Base-by-base conservation (phyloP, 2,797 vertebrate species). In the Sebastiscus tertius region DNA sequence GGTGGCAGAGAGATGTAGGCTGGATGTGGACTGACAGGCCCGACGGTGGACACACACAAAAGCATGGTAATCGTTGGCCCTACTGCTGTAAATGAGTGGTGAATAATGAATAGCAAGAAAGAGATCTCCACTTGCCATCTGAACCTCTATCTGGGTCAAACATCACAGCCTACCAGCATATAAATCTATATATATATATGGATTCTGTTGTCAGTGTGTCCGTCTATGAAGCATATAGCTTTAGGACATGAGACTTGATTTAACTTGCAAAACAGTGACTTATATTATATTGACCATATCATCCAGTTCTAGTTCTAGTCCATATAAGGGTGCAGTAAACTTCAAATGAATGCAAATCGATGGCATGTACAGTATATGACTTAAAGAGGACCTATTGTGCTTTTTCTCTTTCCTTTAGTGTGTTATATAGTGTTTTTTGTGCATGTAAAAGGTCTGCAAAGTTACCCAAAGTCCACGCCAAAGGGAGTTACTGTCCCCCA, bases 1-100 rank as follows among this genome's bases (percentile, higher is more conserved):
- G 82, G 70, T 20, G 42, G 69, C 14, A 1, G 39, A 64, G 74
- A 75, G 52, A 83, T 26, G 59, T 26, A 46, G 27, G 70, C 69
- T 16, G 65, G 65, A 79, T 74, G 70, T 69, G 31, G 76, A 74
- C 76, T 56, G 72, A 75, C 64, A 55, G n/a, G 39, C 39, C 39
- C 39, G 39, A 46, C 18, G 4, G 46, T 52, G 46, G 46, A 52
- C 39, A 46, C 39, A 42, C 39, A 46, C 39, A 46, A 46, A 46
- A 46, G 39, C 39, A 46, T 46, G 46, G 46, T 20, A 52, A n/a
- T 52, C 20, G 20, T 52, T 52, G 49, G 49, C 2, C 8, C 20
- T 52, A 52, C 49, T 2, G 49, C 49, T 52, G 49, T n/a, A 52
- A 52, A 52, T 52, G 20, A 52, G 49, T 52, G 49, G 18, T 52